Evolutionary conservation across 2,113 vertebrate genomes (phyloP).

Genomic region (Oncorhynchus nerka): DNA sequence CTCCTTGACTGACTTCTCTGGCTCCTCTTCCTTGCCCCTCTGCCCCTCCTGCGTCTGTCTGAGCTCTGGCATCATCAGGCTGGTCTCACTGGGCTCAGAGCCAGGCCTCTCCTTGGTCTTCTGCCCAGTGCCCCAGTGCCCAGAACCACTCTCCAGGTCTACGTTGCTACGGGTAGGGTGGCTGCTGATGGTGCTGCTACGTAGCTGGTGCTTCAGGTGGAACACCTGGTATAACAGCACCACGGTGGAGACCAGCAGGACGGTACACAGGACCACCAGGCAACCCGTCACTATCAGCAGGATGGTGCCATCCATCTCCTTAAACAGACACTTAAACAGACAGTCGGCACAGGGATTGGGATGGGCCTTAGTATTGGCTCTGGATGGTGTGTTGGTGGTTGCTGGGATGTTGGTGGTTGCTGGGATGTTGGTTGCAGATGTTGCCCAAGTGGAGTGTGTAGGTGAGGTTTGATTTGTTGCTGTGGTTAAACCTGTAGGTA

Average conservation of each 20-base stretch:
- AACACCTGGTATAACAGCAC: slow-evolving; percentile 1
- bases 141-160: background rate
- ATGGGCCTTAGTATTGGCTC: no score
- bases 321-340: background rate
- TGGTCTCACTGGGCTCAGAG: background rate
- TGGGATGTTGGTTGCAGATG: background rate
- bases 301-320: fast-evolving
- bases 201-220: background rate
- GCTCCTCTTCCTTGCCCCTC: background rate
- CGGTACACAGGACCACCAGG: background rate
- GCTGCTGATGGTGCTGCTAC: background rate
- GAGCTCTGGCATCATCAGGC: slow-evolving; percentile 8
- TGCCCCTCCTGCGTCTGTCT: background rate
- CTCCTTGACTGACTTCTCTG: background rate
- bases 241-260: slow-evolving; percentile 23
- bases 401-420: background rate
- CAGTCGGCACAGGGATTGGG: background rate
- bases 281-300: background rate
- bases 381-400: background rate
- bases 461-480: fast-evolving
- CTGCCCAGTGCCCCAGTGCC: background rate
- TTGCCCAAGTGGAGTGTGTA: fast-evolving
- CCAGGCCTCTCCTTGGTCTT: background rate
- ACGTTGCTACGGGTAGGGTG: background rate
- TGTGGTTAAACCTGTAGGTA: background rate